Evolutionary conservation across 2,888 invertebrate species (phyloP).

Genomic region (Pristionchus exspectatus): DNA sequence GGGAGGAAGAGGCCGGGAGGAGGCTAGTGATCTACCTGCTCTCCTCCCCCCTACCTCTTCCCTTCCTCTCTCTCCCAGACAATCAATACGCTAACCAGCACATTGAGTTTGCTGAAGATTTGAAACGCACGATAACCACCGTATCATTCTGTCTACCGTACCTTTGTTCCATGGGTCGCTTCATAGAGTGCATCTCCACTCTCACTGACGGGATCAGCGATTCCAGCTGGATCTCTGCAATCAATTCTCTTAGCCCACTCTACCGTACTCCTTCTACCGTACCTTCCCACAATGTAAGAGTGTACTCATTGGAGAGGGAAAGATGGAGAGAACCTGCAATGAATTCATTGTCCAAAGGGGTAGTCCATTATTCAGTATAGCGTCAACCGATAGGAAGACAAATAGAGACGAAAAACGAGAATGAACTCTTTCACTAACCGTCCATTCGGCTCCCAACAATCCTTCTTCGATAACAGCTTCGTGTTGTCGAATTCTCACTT

Average conservation of each 20-base stretch:
- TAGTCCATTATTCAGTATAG: constrained; percentile 75
- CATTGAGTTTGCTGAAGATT: too few species aligned
- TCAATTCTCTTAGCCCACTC: neutral
- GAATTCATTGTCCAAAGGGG: neutral
- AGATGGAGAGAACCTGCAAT: constrained; percentile 91
- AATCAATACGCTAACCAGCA: too few species aligned
- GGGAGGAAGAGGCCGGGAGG: too few species aligned
- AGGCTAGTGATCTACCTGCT: too few species aligned
- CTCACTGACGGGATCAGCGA: constrained; percentile 91
- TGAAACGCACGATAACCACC: too few species aligned
- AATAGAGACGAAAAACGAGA: neutral
- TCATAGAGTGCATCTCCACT: constrained; percentile 91
- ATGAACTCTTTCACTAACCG: constrained; percentile 82
- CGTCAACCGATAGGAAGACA: neutral
- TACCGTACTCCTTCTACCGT: constrained; percentile 23
- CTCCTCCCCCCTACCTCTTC: too few species aligned
- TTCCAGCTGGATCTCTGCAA: constrained; percentile 93
- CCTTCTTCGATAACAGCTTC: constrained; percentile 81
- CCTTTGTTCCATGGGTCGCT: constrained; percentile 90
- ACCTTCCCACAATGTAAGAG: constrained; percentile 95
- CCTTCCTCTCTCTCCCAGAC: too few species aligned
- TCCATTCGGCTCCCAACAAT: constrained; percentile 87
- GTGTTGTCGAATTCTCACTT: constrained; percentile 91
- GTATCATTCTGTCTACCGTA: constrained; percentile 12
- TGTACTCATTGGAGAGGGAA: constrained; percentile 99